A percentile compares a stretch with the other conserved stretches of the same genome.
These are phyloP conservation scores for Pachycephus smyrnensis DNA, from an alignment of 2,888 invertebrate genomes.

Conservation along the genomic window DNA sequence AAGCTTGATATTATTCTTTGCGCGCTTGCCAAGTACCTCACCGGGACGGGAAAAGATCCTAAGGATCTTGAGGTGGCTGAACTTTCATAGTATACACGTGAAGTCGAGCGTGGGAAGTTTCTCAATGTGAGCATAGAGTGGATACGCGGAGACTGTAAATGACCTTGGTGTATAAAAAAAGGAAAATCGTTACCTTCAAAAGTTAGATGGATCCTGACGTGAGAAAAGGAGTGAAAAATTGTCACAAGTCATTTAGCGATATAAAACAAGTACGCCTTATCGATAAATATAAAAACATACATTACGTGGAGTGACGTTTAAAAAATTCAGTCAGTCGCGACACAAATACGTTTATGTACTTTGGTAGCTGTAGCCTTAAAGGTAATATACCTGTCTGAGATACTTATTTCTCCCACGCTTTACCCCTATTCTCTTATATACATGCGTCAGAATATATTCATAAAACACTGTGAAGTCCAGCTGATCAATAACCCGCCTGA, in stretches of 20 bases:
- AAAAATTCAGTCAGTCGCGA: background rate
- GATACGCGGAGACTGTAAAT: background rate
- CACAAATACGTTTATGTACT: background rate
- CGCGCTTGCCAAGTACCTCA: constrained; percentile 27
- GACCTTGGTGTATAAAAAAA: background rate
- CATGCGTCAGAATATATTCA: background rate
- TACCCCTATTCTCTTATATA: background rate
- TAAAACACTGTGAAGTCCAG: background rate
- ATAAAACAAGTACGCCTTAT: background rate
- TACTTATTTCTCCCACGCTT: background rate
- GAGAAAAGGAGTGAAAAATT: background rate
- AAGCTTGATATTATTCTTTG: constrained; percentile 25
- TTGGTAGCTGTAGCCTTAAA: background rate
- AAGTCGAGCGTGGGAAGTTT: background rate
- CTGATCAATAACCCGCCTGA: background rate
- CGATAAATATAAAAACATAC: background rate
- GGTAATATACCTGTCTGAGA: background rate
- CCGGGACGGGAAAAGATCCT: background rate
- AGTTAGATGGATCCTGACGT: background rate
- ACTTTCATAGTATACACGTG: background rate
- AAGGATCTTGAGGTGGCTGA: background rate
- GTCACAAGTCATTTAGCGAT: background rate
- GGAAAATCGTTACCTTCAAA: background rate
- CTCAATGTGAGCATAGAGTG: background rate
- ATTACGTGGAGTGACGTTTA: background rate